These are phyloP conservation scores for Acleris literana DNA, from an alignment of 2,888 invertebrate species.

Conservation along the genomic window DNA sequence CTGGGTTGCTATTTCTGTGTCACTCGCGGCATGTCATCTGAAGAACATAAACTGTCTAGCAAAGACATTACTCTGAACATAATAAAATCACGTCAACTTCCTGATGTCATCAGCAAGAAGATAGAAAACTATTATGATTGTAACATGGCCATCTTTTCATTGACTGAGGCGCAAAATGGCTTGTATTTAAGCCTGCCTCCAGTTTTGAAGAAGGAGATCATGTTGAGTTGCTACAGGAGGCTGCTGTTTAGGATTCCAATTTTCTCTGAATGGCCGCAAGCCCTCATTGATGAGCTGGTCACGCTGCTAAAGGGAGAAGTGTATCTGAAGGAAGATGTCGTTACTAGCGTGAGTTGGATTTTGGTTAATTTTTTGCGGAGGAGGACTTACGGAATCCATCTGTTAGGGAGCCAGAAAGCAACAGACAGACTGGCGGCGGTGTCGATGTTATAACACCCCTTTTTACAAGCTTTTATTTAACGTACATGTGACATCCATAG, in stretches of 20 bases:
- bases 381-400: too few species aligned
- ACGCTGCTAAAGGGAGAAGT: constrained; percentile 44
- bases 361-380: too few species aligned
- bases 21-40: constrained; percentile 37
- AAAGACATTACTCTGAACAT: constrained; percentile 38
- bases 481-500: too few species aligned
- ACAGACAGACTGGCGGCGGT: too few species aligned
- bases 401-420: too few species aligned
- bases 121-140: constrained; percentile 43
- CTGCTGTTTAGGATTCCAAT: constrained; percentile 45
- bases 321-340: constrained; percentile 44
- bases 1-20: constrained; percentile 47
- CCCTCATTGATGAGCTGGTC: constrained; percentile 43
- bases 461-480: too few species aligned
- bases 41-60: constrained; percentile 38
- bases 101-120: constrained; percentile 44
- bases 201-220: constrained; percentile 45
- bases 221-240: constrained; percentile 37
- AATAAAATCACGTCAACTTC: constrained; percentile 41
- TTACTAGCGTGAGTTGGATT: constrained; percentile 46
- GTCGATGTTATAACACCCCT: too few species aligned
- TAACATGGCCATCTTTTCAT: constrained; percentile 38
- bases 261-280: constrained; percentile 48
- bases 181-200: constrained; percentile 43
- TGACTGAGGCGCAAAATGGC: constrained; percentile 42